Evolutionary conservation across 2,797 vertebrate species (phyloP), one percentile per base, ranked within the genome.

Genomic region (Orientallactaga sibirica): DNA sequence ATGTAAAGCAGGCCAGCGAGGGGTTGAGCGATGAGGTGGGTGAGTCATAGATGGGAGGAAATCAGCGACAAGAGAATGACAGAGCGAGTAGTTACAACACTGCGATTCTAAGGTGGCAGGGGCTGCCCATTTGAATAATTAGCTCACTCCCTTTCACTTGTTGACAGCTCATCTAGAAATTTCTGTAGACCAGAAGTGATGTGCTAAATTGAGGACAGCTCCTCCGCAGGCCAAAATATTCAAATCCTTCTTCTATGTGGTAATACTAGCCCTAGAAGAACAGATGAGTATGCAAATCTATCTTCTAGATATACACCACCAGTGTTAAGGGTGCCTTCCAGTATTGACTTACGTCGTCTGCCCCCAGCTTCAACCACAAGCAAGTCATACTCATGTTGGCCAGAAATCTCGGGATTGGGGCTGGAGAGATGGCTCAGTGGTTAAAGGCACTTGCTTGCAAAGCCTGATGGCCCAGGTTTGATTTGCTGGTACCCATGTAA

Each of bases 101-200:
- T 18, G 2, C 4, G n/a, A 41, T 64, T 19, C 48, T 3, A 37
- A 58, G 0, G 41, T 19, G 77, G 48, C 78, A 55, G 20, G 0
- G 3, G 33, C 70, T 33, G 25, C 29, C 67, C 5, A 0, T 76
- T 89, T 68, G 64, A 85, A 88, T 62, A 88, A 84, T 52, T 67
- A 41, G 48, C 55, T 16, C 1, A 48, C 37, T 94, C 29, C 41
- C 66, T 73, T 77, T 86, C 77, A 70, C 43, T 67, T 73, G 76
- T 88, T 85, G 86, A 73, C 74, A 92, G 77, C 58, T 86, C 71
- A 82, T 85, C 70, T 79, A 94, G 64, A 86, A 61, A 81, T 94
- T 95, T 64, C 89, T 80, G 20, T 43, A 92, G 93, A 75, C 74
- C 70, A 82, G 37, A 92, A 76, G 52, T 77, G 58, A 86, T 67